Percentiles rank a stretch among this genome's conserved stretches.
Evolutionary conservation across 1,140 invertebrate genomes (phyloP).

Genomic region (Sesamia nonagrioides): DNA sequence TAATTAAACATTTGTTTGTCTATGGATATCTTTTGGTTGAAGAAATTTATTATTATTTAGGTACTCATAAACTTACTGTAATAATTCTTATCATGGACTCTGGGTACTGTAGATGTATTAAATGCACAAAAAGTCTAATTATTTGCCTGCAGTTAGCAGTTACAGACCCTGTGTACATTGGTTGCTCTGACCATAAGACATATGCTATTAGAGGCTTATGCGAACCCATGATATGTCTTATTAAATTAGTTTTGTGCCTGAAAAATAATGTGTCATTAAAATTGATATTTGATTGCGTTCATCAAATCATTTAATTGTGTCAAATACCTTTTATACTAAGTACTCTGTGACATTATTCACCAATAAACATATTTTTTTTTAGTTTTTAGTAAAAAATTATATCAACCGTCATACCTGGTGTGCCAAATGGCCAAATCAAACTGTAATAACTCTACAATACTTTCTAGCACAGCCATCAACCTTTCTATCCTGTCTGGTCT

Average conservation of each 20-base stretch:
- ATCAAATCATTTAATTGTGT: no score
- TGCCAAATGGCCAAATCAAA: conserved; percentile 82
- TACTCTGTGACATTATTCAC: no score
- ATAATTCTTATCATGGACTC: conserved; percentile 70
- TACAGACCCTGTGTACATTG: conserved; percentile 67
- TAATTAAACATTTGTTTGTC: no score
- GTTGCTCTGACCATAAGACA: conserved; percentile 72
- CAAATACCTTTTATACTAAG: no score
- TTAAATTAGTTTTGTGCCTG: conserved; percentile 70
- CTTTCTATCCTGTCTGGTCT: conserved; percentile 77
- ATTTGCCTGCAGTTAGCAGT: conserved; percentile 72
- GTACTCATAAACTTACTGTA: conserved; percentile 63
- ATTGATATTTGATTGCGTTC: no score
- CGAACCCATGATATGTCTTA: conserved; percentile 68
- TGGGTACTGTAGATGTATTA: conserved; percentile 78
- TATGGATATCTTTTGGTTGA: neutral
- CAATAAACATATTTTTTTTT: no score
- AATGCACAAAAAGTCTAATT: conserved; percentile 70
- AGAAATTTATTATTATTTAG: no score
- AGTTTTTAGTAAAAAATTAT: no score
- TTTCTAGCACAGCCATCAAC: conserved; percentile 76
- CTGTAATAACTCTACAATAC: conserved; percentile 77
- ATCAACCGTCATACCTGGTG: conserved; percentile 61
- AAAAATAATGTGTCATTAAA: conserved; percentile 52
- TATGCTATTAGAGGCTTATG: conserved; percentile 75